Percentiles rank a stretch among this genome's conserved stretches.
Evolutionary conservation across 2,888 invertebrate genomes (phyloP).

Genomic region (Epirrhoe alternata): DNA sequence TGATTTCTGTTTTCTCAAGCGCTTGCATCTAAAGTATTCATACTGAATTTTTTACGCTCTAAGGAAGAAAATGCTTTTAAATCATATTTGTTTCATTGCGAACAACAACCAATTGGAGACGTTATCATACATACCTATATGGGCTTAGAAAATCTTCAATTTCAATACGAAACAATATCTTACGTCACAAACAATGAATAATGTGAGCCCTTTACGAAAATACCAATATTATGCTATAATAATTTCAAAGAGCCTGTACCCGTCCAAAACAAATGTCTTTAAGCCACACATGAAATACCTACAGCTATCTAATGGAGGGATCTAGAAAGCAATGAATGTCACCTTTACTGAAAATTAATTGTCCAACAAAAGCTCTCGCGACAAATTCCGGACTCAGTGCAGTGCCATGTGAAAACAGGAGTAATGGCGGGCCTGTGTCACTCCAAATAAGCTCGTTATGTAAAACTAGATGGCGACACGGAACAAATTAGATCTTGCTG

Average conservation of each 20-base stretch:
- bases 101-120: no score
- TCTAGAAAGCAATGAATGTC: conserved; percentile 43
- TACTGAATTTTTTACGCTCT: no score
- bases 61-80: no score
- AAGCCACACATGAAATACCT: conserved; percentile 35
- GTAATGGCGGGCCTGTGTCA: conserved; percentile 34
- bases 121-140: no score
- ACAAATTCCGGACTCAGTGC: conserved; percentile 44
- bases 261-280: conserved; percentile 24
- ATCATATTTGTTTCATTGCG: no score
- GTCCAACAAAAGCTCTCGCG: conserved; percentile 43
- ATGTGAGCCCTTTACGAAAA: background rate
- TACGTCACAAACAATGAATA: background rate
- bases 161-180: background rate
- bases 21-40: background rate
- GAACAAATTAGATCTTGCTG: no score
- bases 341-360: conserved; percentile 47
- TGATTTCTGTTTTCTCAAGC: conserved; percentile 3
- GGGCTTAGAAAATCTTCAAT: background rate
- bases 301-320: conserved; percentile 42
- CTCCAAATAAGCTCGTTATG: conserved; percentile 16
- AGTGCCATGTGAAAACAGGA: conserved; percentile 42
- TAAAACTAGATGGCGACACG: conserved; percentile 12
- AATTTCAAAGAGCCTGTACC: conserved; percentile 17
- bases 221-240: conserved; percentile 15